Percentiles rank a stretch among this genome's conserved stretches.
Conservation (phyloP, 2,888 invertebrate species). For the Zeuzera pyrina region DNA sequence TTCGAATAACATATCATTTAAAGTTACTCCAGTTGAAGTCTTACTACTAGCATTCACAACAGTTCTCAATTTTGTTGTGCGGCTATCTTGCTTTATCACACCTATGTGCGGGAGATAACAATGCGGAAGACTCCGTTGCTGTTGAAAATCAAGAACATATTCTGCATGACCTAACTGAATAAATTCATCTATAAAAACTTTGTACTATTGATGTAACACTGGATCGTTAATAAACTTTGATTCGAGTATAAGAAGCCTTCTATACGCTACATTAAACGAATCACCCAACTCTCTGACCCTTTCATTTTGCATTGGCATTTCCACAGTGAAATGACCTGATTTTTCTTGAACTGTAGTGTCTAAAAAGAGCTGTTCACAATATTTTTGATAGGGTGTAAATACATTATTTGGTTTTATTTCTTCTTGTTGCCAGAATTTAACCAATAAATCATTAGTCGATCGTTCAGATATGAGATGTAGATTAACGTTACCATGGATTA, state of each 20-base stretch:
- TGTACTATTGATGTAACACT: slow-evolving; percentile 7
- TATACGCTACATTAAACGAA: slow-evolving; percentile 14
- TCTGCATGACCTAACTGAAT: slow-evolving; percentile 13
- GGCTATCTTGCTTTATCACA: slow-evolving; percentile 8
- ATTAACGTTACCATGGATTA: background rate
- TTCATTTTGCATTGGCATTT: slow-evolving; percentile 8
- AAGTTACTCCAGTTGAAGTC: slow-evolving; percentile 8
- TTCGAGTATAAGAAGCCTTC: slow-evolving; percentile 11
- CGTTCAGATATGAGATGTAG: background rate
- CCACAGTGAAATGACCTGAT: slow-evolving; percentile 5
- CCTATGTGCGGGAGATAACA: slow-evolving; percentile 11
- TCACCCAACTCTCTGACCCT: slow-evolving; percentile 8
- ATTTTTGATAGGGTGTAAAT: slow-evolving; percentile 6
- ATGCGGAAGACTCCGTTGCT: too few species aligned
- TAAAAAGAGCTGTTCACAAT: slow-evolving; percentile 9
- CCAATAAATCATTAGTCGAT: slow-evolving; percentile 3
- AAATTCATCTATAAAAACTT: slow-evolving; percentile 12
- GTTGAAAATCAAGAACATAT: slow-evolving; percentile 7
- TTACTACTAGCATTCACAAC: slow-evolving; percentile 9
- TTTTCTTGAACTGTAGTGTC: slow-evolving; percentile 8
- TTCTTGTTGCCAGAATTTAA: slow-evolving; percentile 10
- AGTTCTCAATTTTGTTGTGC: background rate
- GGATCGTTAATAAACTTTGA: slow-evolving; percentile 9
- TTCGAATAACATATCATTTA: slow-evolving; percentile 14
- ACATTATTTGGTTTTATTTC: slow-evolving; percentile 3